These are phyloP conservation scores for Barnardius zonarius DNA, from an alignment of 2,113 vertebrate species.

Conservation along the genomic window DNA sequence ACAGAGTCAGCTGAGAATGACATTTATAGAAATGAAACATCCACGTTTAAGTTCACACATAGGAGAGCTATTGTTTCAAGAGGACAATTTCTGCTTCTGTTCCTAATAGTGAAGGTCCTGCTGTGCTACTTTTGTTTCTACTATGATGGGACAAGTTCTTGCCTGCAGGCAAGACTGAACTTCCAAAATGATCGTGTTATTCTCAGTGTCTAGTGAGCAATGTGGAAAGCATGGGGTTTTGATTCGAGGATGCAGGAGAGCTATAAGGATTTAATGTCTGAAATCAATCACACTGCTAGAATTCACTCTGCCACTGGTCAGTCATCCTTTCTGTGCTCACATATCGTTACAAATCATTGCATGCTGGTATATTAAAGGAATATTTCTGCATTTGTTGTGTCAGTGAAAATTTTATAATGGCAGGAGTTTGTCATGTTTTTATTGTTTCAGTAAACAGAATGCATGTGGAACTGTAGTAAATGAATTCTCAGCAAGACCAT, in stretches of 20 bases:
- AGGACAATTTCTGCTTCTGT: not conserved
- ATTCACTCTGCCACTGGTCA: not conserved
- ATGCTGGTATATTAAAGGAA: not conserved
- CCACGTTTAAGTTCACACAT: not conserved
- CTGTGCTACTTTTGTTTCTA: constrained; percentile 31
- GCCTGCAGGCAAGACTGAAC: constrained; percentile 34
- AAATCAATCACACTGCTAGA: constrained; percentile 6
- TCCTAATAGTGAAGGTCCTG: constrained; percentile 14
- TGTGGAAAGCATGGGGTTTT: constrained; percentile 18
- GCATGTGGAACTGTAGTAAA: not conserved
- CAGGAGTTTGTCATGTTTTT: not conserved
- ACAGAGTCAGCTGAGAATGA: not conserved
- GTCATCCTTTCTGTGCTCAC: not conserved
- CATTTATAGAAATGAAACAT: not conserved
- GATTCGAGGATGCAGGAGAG: not conserved
- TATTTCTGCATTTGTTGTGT: not conserved
- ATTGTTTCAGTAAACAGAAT: not conserved
- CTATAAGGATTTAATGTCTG: not conserved
- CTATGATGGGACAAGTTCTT: constrained; percentile 3
- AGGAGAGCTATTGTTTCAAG: not conserved
- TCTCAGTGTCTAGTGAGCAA: constrained; percentile 24
- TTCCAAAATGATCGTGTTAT: constrained; percentile 45
- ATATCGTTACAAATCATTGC: not conserved
- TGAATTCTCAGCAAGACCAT: accelerated
- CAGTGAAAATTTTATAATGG: not conserved